These are phyloP conservation scores for Parambassis ranga DNA, from an alignment of 2,797 vertebrate species.

Conservation along the genomic window DNA sequence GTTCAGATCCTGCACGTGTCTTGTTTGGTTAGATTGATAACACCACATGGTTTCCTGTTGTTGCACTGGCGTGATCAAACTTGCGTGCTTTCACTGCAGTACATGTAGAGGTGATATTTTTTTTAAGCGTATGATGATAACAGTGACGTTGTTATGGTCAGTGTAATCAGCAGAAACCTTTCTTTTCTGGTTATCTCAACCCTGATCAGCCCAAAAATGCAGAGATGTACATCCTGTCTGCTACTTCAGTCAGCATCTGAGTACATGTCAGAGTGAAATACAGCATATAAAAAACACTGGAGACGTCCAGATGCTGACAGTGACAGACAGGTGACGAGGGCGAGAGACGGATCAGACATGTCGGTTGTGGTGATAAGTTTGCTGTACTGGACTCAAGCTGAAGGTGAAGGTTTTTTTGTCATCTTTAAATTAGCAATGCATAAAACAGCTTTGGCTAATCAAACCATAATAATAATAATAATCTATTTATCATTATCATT, in stretches of 20 bases:
- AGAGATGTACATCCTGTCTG: slow-evolving; percentile 27
- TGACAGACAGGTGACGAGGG: background rate
- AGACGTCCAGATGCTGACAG: background rate
- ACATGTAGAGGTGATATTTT: background rate
- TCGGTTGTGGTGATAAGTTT: slow-evolving; percentile 22
- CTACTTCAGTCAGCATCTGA: background rate
- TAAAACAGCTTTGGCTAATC: no score
- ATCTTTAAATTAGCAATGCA: background rate
- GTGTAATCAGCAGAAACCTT: slow-evolving; percentile 1
- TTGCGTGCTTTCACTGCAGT: background rate
- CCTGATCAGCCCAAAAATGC: background rate
- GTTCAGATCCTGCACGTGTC: no score
- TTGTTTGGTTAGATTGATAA: background rate
- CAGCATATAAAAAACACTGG: background rate
- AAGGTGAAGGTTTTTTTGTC: slow-evolving; percentile 28
- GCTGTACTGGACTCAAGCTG: slow-evolving; percentile 19
- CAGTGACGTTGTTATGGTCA: background rate
- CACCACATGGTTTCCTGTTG: background rate
- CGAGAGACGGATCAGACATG: slow-evolving; percentile 2
- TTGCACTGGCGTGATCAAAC: background rate
- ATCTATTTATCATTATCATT: no score
- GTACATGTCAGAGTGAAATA: background rate
- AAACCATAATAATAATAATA: no score
- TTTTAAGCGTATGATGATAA: background rate
- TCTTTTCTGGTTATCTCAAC: background rate